A percentile compares a stretch with the other conserved stretches of the same genome.
These are phyloP conservation scores for Plusia festucae DNA, from an alignment of 2,888 invertebrate genomes.

Conservation along the genomic window DNA sequence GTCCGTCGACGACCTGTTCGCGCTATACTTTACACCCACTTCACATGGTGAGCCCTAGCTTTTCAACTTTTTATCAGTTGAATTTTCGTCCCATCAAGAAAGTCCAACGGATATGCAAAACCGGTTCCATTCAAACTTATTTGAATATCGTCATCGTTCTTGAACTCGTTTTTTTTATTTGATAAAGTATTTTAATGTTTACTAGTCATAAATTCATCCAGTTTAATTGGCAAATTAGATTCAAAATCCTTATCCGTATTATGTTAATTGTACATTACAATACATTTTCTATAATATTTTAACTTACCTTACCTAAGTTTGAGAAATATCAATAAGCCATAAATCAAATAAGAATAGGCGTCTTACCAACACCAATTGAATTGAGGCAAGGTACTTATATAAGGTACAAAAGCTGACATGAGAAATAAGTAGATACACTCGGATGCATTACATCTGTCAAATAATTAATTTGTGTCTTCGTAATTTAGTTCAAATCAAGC, in stretches of 20 bases:
- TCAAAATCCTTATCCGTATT: neutral
- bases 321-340: too few relatives aligned
- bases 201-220: conserved; percentile 17
- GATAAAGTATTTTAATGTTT: conserved; percentile 27
- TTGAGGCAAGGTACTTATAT: too few relatives aligned
- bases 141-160: conserved; percentile 46
- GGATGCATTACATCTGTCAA: too few relatives aligned
- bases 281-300: too few relatives aligned
- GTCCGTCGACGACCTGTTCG: conserved; percentile 93
- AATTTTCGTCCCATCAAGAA: conserved; percentile 20
- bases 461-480: too few relatives aligned
- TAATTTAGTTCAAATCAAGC: too few relatives aligned
- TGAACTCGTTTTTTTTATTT: conserved; percentile 48
- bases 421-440: too few relatives aligned
- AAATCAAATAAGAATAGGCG: too few relatives aligned
- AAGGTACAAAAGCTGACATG: too few relatives aligned
- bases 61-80: conserved; percentile 20
- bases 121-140: conserved; percentile 55
- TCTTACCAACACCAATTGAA: too few relatives aligned
- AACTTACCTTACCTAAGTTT: too few relatives aligned
- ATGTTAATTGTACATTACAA: neutral
- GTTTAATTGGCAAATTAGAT: conserved; percentile 8
- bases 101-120: conserved; percentile 47
- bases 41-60: conserved; percentile 87
- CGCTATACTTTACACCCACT: conserved; percentile 92